These are phyloP conservation scores for Burhinus bistriatus DNA, from an alignment of 2,113 vertebrate genomes.

Conservation along the genomic window DNA sequence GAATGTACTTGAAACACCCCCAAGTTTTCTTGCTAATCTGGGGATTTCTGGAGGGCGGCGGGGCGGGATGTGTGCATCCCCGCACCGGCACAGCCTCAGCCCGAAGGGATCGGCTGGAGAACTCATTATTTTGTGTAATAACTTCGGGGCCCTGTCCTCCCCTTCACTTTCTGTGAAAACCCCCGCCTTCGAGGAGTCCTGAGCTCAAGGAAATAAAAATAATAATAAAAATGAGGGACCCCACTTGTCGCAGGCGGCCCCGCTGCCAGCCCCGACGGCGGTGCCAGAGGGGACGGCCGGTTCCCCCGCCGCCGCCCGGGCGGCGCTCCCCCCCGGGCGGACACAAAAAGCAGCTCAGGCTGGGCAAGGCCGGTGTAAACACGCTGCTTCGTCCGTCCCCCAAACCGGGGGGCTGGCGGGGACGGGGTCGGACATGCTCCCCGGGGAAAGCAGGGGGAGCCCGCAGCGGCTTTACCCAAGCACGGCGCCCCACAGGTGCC, in stretches of 20 bases:
- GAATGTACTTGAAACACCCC: neutral
- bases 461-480: neutral
- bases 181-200: neutral
- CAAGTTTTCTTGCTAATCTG: neutral
- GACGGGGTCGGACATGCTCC: neutral
- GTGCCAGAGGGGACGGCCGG: neutral
- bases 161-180: neutral
- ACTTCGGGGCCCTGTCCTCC: conserved; percentile 45
- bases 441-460: neutral
- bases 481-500: neutral
- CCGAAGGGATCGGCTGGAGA: conserved; percentile 23
- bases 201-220: neutral
- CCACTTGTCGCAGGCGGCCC: neutral
- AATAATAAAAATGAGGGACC: neutral
- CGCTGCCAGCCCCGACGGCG: neutral
- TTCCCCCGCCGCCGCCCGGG: neutral
- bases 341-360: neutral
- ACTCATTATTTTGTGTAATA: conserved; percentile 50
- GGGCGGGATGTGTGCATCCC: neutral
- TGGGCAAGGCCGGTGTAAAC: neutral
- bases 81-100: neutral
- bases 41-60: neutral
- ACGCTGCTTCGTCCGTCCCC: neutral
- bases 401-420: neutral
- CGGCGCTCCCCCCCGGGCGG: neutral